phyloP scores from a whole-genome alignment of 2,797 vertebrate species.

The Aulostomus chinensis region DNA sequence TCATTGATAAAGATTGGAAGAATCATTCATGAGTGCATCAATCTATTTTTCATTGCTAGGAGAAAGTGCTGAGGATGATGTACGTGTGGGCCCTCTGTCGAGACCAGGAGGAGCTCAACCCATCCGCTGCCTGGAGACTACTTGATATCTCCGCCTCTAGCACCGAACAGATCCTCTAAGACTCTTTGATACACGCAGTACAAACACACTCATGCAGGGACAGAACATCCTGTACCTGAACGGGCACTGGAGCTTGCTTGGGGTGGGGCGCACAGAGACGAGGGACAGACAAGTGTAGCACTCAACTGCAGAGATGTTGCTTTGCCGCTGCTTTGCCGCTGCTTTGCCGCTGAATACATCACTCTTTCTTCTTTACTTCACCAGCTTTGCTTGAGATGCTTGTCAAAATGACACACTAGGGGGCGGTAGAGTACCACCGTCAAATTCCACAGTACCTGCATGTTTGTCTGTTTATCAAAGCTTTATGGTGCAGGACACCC shows the following conservation, averaged over 20 bases:
- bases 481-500: neutral
- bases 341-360: too few relatives aligned
- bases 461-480: neutral
- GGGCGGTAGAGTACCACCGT: slow-evolving; percentile 54
- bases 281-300: slow-evolving; percentile 9
- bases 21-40: too few relatives aligned
- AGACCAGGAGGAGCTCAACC: slow-evolving; percentile 95
- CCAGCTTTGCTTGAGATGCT: slow-evolving; percentile 5
- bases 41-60: slow-evolving; percentile 70
- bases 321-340: too few relatives aligned
- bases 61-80: slow-evolving; percentile 92
- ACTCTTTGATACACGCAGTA: slow-evolving; percentile 30
- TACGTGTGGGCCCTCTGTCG: slow-evolving; percentile 96
- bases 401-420: too few relatives aligned
- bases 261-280: neutral
- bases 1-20: too few relatives aligned
- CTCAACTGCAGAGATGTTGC: slow-evolving; percentile 1
- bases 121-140: slow-evolving; percentile 91
- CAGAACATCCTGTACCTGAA: slow-evolving; percentile 26
- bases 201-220: slow-evolving; percentile 14
- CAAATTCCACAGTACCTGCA: neutral
- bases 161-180: slow-evolving; percentile 93
- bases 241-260: slow-evolving; percentile 1
- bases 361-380: neutral
- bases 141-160: slow-evolving; percentile 93